These are phyloP conservation scores for Atractosteus spatula DNA, from an alignment of 2,113 vertebrate species.

Conservation along the genomic window DNA sequence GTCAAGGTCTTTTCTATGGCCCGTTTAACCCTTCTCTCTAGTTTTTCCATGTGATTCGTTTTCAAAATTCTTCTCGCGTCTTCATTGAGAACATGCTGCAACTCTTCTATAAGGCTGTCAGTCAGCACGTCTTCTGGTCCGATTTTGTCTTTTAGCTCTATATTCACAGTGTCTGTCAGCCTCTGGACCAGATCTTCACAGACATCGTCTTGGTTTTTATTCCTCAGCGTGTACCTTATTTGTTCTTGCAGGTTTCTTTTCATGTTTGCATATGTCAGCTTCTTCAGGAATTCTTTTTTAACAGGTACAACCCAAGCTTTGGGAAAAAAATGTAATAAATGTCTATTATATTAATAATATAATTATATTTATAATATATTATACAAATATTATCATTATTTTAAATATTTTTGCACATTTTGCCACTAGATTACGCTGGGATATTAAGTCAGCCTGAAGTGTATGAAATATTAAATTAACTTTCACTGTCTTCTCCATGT, in stretches of 20 bases:
- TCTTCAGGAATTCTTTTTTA: slow-evolving; percentile 66
- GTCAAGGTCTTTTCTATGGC: slow-evolving; percentile 66
- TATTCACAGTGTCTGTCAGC: slow-evolving; percentile 56
- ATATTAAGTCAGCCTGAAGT: too few relatives aligned
- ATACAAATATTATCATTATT: too few relatives aligned
- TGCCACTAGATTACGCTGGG: too few relatives aligned
- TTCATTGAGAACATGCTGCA: slow-evolving; percentile 49
- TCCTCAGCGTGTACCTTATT: slow-evolving; percentile 57
- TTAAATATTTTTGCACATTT: too few relatives aligned
- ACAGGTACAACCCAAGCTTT: slow-evolving; percentile 64
- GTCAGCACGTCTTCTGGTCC: slow-evolving; percentile 61
- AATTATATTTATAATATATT: too few relatives aligned
- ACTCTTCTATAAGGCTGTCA: slow-evolving; percentile 46
- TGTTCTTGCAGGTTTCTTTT: slow-evolving; percentile 69
- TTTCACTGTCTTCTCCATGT: too few relatives aligned
- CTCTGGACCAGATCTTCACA: slow-evolving; percentile 62
- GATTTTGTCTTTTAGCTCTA: slow-evolving; percentile 45
- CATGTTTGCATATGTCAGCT: slow-evolving; percentile 64
- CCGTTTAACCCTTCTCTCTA: slow-evolving; percentile 49
- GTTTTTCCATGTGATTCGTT: slow-evolving; percentile 39
- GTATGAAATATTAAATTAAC: too few relatives aligned
- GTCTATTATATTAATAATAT: too few relatives aligned
- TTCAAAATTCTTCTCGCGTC: slow-evolving; percentile 58
- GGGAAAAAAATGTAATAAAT: neutral
- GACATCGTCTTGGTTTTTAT: slow-evolving; percentile 54